Evolutionary conservation across 2,888 invertebrate genomes (phyloP).

Genomic region (Sphaeridia pumilis): DNA sequence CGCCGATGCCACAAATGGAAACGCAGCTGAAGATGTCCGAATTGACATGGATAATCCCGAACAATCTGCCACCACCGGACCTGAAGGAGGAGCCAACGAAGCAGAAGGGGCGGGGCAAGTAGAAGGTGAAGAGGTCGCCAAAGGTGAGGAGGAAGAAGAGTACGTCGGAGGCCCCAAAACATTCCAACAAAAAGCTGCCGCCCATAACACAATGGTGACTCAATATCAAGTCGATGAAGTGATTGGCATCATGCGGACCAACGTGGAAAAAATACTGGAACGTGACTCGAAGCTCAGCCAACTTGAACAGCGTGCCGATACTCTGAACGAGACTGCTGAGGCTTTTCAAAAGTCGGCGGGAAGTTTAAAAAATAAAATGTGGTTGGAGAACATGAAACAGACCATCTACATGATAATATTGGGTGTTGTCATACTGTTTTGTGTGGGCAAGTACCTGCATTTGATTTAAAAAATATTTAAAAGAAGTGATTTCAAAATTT

Average conservation of each 20-base stretch:
- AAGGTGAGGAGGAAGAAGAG: neutral
- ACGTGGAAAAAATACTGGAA: constrained; percentile 2
- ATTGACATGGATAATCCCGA: constrained; percentile 1
- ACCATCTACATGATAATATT: neutral
- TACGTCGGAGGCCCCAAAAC: neutral
- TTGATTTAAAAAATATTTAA: neutral
- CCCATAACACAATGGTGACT: neutral
- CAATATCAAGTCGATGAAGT: constrained; percentile 2
- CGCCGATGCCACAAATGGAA: neutral
- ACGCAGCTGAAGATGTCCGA: neutral
- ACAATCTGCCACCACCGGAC: neutral
- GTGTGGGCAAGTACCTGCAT: neutral
- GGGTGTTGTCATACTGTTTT: neutral
- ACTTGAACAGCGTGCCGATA: neutral
- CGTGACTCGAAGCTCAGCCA: neutral
- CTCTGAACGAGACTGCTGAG: neutral
- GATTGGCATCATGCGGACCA: neutral
- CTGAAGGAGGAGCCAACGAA: neutral
- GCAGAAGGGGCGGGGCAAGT: neutral
- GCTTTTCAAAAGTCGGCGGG: constrained; percentile 1
- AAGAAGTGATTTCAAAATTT: neutral
- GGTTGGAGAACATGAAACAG: constrained; percentile 1
- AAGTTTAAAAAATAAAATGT: constrained; percentile 1
- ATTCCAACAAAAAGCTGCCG: neutral
- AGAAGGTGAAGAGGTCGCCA: neutral